Base-by-base conservation (phyloP, 53 echinoderm and acorn worm genomes). In the Holothuria leucospilota region DNA sequence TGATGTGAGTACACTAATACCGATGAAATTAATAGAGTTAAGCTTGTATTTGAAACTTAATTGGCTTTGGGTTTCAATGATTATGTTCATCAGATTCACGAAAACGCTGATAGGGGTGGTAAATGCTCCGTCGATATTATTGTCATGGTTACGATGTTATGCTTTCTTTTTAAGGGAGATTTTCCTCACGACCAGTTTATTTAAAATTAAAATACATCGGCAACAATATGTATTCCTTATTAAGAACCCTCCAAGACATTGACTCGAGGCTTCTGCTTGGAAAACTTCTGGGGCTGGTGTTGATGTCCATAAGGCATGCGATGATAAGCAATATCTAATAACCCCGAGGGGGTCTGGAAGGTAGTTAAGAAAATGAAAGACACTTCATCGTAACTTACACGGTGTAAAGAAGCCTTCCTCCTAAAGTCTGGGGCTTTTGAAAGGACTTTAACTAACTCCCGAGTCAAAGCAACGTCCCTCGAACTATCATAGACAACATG, bases 321-420 rank as follows among this genome's bases (percentile, higher is more conserved):
- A 9, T 81, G 63, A 28, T 83, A n/a, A 92, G 26, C 89, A 39
- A 74, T 86, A 89, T 53, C 88, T 65, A n/a, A n/a, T n/a, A n/a
- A n/a, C n/a, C 91, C 92, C 85, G 2, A 88, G 10, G 92, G 88
- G 25, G 92, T 88, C 51, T 92, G 92, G 70, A 92, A 92, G 28
- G 85, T 84, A 28, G 92, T 92, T 2, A 88, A n/a, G n/a, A 71
- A 41, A 61, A 40, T 11, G 85, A n/a, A 78, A 28, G 88, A 88
- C 27, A 61, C 69, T 0, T 85, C 70, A 81, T 90, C 90, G n/a
- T 38, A 90, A 60, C 49, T 86, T 80, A 51, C 51, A 38, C 59
- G 86, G 90, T 16, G n/a, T n/a, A n/a, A 70, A 28, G 86, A 82
- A 86, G 15, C 88, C 82, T 78, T 78, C 78, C 8, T 78, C n/a